Conservation (phyloP, 2,888 invertebrate species). For the Drosophila infuscata region DNA sequence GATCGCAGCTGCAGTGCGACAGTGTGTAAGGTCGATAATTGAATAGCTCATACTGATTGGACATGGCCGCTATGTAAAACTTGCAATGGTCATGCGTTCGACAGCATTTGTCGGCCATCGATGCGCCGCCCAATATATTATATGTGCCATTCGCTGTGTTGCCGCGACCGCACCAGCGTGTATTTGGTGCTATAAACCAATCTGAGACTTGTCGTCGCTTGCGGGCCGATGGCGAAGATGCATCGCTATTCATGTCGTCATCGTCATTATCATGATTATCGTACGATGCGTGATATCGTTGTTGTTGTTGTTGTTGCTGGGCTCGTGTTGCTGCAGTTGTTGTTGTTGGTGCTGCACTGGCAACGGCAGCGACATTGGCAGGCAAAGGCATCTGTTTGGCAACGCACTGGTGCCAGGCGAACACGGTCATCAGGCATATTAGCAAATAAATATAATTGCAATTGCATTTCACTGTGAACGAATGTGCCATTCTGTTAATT, state of each 20-base stretch:
- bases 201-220: slow-evolving; percentile 85
- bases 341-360: slow-evolving; percentile 42
- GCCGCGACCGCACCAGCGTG: slow-evolving; percentile 97
- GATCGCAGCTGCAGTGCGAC: slow-evolving; percentile 96
- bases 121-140: slow-evolving; percentile 93
- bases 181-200: slow-evolving; percentile 93
- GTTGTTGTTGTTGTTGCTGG: slow-evolving; percentile 33
- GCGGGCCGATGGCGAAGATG: slow-evolving; percentile 35
- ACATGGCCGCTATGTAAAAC: slow-evolving; percentile 92
- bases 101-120: slow-evolving; percentile 94
- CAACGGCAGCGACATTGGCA: slow-evolving; percentile 55
- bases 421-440: slow-evolving; percentile 37
- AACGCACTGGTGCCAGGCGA: slow-evolving; percentile 50
- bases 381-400: slow-evolving; percentile 56
- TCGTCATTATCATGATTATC: slow-evolving; percentile 64
- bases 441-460: slow-evolving; percentile 37
- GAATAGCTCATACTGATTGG: slow-evolving; percentile 93
- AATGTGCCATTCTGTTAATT: slow-evolving; percentile 36
- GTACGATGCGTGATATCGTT: slow-evolving; percentile 71
- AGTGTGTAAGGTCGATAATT: slow-evolving; percentile 96
- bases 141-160: slow-evolving; percentile 90
- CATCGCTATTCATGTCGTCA: slow-evolving; percentile 49
- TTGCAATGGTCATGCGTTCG: slow-evolving; percentile 95
- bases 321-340: slow-evolving; percentile 31
- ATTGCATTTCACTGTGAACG: slow-evolving; percentile 17